phyloP scores from a whole-genome alignment of 2,888 invertebrate genomes.

The Drosophila austrosaltans region DNA sequence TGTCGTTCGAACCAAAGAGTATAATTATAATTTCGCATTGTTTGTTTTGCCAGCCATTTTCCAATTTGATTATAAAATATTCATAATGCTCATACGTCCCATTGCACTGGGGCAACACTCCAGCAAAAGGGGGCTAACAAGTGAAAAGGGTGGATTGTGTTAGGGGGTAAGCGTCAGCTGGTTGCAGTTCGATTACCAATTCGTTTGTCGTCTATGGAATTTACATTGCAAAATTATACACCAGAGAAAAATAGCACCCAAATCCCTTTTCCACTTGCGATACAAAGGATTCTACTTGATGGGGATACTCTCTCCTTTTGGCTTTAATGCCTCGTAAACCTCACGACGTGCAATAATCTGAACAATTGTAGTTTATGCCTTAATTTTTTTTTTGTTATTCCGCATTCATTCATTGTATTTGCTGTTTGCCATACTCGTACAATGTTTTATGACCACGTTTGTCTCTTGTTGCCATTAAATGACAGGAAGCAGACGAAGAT shows the following conservation, averaged over 20 bases:
- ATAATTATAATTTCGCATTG: constrained; percentile 43
- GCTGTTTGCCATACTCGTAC: constrained; percentile 32
- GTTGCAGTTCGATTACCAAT: constrained; percentile 48
- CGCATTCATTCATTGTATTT: constrained; percentile 6
- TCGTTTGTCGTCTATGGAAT: constrained; percentile 45
- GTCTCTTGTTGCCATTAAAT: constrained; percentile 27
- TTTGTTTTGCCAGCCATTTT: constrained; percentile 44
- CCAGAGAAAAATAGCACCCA: constrained; percentile 34
- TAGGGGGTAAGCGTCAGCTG: constrained; percentile 18
- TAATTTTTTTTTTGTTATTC: constrained; percentile 43
- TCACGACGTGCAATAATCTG: constrained; percentile 57
- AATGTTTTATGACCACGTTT: constrained; percentile 54
- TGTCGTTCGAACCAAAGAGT: constrained; percentile 26
- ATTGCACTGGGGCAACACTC: constrained; percentile 38
- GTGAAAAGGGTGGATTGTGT: not conserved
- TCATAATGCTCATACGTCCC: constrained; percentile 68
- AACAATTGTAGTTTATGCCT: constrained; percentile 60
- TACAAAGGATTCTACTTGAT: not conserved
- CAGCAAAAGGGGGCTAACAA: not conserved
- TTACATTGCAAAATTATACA: constrained; percentile 56
- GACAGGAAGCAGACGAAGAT: constrained; percentile 15
- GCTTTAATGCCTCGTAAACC: constrained; percentile 51
- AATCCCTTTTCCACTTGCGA: not conserved
- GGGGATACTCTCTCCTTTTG: constrained; percentile 14
- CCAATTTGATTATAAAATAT: constrained; percentile 62